Base-by-base conservation (phyloP, 2,888 invertebrate species). In the Trichacis sp. region DNA sequence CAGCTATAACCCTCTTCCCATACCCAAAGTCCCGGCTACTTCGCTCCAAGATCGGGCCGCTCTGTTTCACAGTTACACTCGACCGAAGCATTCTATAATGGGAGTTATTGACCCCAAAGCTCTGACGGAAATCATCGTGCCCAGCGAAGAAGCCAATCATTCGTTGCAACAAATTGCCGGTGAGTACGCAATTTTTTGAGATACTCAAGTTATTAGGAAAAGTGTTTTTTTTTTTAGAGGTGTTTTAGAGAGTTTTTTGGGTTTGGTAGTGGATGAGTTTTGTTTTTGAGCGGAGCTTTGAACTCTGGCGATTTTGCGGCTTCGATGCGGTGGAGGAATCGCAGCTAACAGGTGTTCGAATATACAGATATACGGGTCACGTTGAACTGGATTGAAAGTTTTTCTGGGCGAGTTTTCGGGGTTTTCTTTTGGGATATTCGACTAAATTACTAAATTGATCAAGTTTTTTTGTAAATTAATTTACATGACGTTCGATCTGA, bases 271-370 rank as follows among this genome's bases (percentile, higher is more conserved):
- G n/a, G n/a, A n/a, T n/a, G n/a, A n/a, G n/a, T n/a, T n/a, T n/a
- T n/a, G n/a, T 14, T 40, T 40, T 40, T 9, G 33, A n/a, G 33
- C n/a, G 8, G 8, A 6, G 33, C 33, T 14, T 19, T 12, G 11
- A 20, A 54, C 40, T 40, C 14, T 14, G 14, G n/a, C n/a, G n/a
- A n/a, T n/a, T n/a, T n/a, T 14, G 19, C n/a, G 14, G 42, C 20
- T 45, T 45, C 8, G 48, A 43, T 36, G 40, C 20, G 56, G 38
- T 63, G 66, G 65, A 50, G 60, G 54, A 70, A 68, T 69, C 64
- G 70, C 71, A 70, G 81, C 77, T 82, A 82, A 82, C 82, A 83
- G 82, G 82, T 83, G 82, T 82, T 77, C 72, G 76, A 55, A 76
- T 72, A 79, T 82, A 82, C 79, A 82, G 80, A 73, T 81, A 82